phyloP scores from a whole-genome alignment of 2,888 invertebrate genomes.

The Ferrisia virgata region DNA sequence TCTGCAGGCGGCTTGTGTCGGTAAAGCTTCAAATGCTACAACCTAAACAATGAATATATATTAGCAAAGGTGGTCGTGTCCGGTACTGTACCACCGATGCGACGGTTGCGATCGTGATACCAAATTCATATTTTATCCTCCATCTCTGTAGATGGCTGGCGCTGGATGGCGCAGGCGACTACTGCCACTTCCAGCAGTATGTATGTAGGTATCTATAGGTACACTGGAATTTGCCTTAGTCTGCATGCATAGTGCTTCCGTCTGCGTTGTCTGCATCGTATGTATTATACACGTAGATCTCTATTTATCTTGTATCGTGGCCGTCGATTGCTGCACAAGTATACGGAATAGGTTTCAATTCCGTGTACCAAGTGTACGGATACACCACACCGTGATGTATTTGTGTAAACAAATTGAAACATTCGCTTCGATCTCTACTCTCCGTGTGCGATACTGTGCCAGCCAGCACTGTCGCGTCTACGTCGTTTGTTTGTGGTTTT shows the following conservation, averaged over 20 bases:
- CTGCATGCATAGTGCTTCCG: neutral
- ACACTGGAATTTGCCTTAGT: neutral
- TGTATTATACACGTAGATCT: too few relatives aligned
- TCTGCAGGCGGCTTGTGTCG: neutral
- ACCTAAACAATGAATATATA: constrained; percentile 6
- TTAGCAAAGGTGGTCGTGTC: constrained; percentile 3
- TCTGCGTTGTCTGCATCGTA: too few relatives aligned
- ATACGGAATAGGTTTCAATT: too few relatives aligned
- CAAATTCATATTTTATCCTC: neutral
- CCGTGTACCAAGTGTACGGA: neutral
- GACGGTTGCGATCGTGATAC: neutral
- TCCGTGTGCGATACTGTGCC: neutral
- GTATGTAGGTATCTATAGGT: neutral
- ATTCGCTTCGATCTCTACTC: neutral
- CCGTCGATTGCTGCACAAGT: too few relatives aligned
- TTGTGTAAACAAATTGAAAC: constrained; percentile 2
- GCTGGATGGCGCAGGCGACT: neutral
- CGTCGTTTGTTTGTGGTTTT: neutral
- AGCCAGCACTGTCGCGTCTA: neutral
- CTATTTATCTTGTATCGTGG: neutral
- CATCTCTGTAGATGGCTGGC: neutral
- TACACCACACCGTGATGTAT: neutral
- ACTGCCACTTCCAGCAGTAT: neutral
- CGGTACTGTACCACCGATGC: neutral
- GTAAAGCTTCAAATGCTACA: neutral